A percentile compares a stretch with the other conserved stretches of the same genome.
phyloP scores from a whole-genome alignment of 2,888 invertebrate species.

The Caradrina kadenii region DNA sequence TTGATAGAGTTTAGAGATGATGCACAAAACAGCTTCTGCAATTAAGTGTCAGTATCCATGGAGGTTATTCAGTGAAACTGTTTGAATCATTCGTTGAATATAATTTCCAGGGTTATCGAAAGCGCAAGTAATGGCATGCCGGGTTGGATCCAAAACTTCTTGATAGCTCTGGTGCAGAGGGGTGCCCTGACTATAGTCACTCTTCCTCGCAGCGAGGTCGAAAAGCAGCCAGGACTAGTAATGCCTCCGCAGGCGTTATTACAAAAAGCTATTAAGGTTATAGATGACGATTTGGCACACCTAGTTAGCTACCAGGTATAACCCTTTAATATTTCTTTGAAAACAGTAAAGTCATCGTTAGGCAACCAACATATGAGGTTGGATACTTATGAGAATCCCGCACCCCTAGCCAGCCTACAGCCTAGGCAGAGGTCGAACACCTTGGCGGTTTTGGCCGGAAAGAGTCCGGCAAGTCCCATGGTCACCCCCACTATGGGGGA shows the following conservation, averaged over 20 bases:
- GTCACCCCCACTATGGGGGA: no score
- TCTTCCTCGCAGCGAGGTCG: conserved; percentile 74
- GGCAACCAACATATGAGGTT: no score
- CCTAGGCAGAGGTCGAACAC: no score
- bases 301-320: conserved; percentile 61
- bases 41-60: not conserved
- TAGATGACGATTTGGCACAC: conserved; percentile 14
- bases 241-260: conserved; percentile 71
- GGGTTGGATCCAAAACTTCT: conserved; percentile 92
- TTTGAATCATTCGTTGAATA: not conserved
- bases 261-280: conserved; percentile 53
- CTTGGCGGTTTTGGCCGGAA: no score
- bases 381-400: no score
- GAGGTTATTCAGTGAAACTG: not conserved
- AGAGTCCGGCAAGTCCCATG: no score
- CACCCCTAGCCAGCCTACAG: no score
- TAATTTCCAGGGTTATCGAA: conserved; percentile 85
- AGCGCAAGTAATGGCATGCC: conserved; percentile 91
- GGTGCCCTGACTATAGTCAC: conserved; percentile 85
- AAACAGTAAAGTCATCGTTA: no score
- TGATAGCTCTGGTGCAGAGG: conserved; percentile 90
- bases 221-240: conserved; percentile 73
- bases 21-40: no score
- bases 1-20: no score
- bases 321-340: not conserved